Conservation (phyloP, 1,140 invertebrate genomes). For the Uloborus diversus region DNA sequence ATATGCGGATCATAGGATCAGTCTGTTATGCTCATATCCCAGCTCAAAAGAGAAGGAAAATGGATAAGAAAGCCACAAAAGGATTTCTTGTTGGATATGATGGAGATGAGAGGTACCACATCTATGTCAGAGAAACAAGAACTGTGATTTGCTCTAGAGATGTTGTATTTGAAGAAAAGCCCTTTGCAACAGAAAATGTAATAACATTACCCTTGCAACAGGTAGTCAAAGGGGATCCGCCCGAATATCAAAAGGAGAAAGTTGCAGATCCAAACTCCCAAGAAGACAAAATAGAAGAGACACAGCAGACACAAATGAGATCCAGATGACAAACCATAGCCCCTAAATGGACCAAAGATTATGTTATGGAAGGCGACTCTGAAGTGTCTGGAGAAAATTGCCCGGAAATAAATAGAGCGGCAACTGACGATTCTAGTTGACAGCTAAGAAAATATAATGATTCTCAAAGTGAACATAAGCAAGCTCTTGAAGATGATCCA, state of each 20-base stretch:
- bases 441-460: not conserved
- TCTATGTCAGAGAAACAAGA: not conserved
- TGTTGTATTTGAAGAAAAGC: slow-evolving; percentile 11
- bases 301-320: too few relatives aligned
- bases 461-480: slow-evolving; percentile 5
- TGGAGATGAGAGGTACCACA: slow-evolving; percentile 9
- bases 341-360: not conserved
- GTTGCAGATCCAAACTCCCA: not conserved
- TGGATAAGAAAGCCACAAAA: slow-evolving; percentile 40
- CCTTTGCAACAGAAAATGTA: not conserved
- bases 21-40: slow-evolving; percentile 34
- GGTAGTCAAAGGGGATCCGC: not conserved
- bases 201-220: not conserved
- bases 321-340: not conserved
- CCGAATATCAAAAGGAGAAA: not conserved
- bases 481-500: not conserved
- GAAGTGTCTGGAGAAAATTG: not conserved
- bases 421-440: not conserved
- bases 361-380: not conserved
- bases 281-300: not conserved
- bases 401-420: not conserved
- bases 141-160: not conserved
- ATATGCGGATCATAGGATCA: slow-evolving; percentile 31
- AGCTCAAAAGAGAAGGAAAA: slow-evolving; percentile 18
- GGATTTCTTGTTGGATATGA: slow-evolving; percentile 47